Evolutionary conservation across 2,888 invertebrate genomes (phyloP), one percentile per base, ranked within the genome.

Genomic region (Priocnemis perturbator): DNA sequence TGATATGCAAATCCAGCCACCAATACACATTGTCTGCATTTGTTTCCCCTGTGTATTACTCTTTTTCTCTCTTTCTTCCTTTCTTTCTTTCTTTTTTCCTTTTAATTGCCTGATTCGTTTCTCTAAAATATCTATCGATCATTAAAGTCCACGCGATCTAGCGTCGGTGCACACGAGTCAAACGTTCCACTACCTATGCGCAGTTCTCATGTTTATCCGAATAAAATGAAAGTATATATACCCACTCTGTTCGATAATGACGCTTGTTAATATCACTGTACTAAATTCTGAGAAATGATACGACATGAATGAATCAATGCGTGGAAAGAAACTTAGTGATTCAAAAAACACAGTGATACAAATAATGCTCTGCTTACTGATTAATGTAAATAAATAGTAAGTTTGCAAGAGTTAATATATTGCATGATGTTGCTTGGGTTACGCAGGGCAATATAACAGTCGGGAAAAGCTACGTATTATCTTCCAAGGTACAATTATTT

Each of bases 21-120:
- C 92, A 91, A 89, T 91, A 91, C 92, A 92, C 92, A 92, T 92
- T 92, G 92, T 91, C 91, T 92, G 92, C 91, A 91, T 91, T 89
- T 88, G 70, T 82, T 81, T 75, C 81, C 78, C 79, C 77, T 81
- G 76, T 78, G 76, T 80, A 76, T 72, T 69, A 74, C 62, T 67
- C 71, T 80, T 72, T 11, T 37, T 37, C 11, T 37, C 37, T 37
- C 11, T 37, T 9, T 37, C 37, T 37, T 9, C 7, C 11, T 37
- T 11, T 37, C 37, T 11, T 11, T 37, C 26, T 26, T 7, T 26
- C 26, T 11, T 11, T 37, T 11, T 37, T 11, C 14, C 37, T 37
- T 11, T 37, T 37, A 37, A 78, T 76, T 79, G 74, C 75, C 77
- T 79, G 71, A 79, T 78, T 74, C 67, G 60, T 73, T 66, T 66